Evolutionary conservation across 2,888 invertebrate species (phyloP).

Genomic region (Nemapogon koenigi): DNA sequence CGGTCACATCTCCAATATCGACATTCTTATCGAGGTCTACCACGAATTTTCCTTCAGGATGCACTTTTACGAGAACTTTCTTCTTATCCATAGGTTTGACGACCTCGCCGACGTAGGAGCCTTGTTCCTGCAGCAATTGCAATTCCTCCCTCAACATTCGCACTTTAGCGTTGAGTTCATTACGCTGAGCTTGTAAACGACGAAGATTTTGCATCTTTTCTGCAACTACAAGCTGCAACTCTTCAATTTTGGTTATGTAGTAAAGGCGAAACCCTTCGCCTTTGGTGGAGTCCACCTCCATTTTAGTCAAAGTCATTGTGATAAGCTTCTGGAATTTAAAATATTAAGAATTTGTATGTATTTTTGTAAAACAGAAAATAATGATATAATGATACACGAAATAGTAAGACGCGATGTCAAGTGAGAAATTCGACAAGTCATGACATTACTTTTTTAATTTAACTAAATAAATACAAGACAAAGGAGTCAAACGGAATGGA

Average conservation of each 20-base stretch:
- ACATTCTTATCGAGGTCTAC: conserved; percentile 99
- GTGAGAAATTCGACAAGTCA: too few relatives aligned
- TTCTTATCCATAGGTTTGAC: conserved; percentile 99
- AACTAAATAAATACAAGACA: too few relatives aligned
- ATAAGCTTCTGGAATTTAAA: too few relatives aligned
- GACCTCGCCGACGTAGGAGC: conserved; percentile 99
- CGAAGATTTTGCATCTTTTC: conserved; percentile 97
- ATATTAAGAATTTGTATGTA: too few relatives aligned
- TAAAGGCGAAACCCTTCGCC: conserved; percentile 95
- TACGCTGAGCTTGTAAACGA: conserved; percentile 96
- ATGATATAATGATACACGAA: too few relatives aligned
- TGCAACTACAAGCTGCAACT: conserved; percentile 93
- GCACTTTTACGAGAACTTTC: conserved; percentile 98
- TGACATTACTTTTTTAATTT: too few relatives aligned
- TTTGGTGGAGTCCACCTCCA: conserved; percentile 76
- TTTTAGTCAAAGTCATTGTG: conserved; percentile 61
- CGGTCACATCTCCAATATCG: conserved; percentile 96
- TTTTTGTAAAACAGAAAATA: too few relatives aligned
- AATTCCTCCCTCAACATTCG: conserved; percentile 97
- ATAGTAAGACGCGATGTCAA: too few relatives aligned
- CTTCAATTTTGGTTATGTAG: conserved; percentile 98
- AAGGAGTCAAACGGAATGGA: too few relatives aligned
- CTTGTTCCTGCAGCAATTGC: conserved; percentile 95
- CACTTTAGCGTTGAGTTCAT: conserved; percentile 99
- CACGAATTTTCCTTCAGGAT: conserved; percentile 99